These are phyloP conservation scores for Drosophila murphyi DNA, from an alignment of 1,140 invertebrate genomes.

Conservation along the genomic window DNA sequence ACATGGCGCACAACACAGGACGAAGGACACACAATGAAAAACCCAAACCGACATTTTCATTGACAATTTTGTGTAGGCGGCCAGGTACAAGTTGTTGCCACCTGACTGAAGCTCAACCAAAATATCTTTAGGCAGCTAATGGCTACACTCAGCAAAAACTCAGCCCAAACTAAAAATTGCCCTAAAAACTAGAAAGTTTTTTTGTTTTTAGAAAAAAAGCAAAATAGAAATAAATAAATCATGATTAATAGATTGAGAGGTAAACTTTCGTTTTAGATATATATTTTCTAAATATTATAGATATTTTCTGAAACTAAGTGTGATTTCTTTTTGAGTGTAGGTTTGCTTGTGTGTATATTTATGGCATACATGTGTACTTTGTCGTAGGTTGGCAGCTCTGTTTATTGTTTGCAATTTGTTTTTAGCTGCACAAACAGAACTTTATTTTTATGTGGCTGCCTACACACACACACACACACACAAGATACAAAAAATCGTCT, in stretches of 20 bases:
- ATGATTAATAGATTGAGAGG: too few species aligned
- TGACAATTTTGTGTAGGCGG: constrained; percentile 57
- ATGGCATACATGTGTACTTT: constrained; percentile 40
- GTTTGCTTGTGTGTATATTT: constrained; percentile 11
- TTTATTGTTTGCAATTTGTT: constrained; percentile 83
- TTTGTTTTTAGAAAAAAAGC: too few species aligned
- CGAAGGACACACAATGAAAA: background rate
- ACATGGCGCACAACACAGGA: too few species aligned
- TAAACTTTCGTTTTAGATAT: too few species aligned
- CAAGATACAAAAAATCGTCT: constrained; percentile 21
- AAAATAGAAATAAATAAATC: too few species aligned
- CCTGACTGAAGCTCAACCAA: constrained; percentile 40
- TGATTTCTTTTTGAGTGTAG: background rate
- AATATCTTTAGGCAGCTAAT: constrained; percentile 6
- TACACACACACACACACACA: constrained; percentile 25
- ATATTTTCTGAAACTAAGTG: too few species aligned
- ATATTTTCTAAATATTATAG: too few species aligned
- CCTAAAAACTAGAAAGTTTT: too few species aligned
- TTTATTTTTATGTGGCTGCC: constrained; percentile 63
- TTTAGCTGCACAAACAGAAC: constrained; percentile 73
- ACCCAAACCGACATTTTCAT: constrained; percentile 48
- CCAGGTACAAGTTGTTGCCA: constrained; percentile 45
- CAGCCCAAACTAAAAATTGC: too few species aligned
- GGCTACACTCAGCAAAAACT: too few species aligned
- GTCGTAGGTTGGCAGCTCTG: constrained; percentile 40